Evolutionary conservation across 2,888 invertebrate genomes (phyloP), one percentile per base, ranked within the genome.

Genomic region (Lochmaea capreae): DNA sequence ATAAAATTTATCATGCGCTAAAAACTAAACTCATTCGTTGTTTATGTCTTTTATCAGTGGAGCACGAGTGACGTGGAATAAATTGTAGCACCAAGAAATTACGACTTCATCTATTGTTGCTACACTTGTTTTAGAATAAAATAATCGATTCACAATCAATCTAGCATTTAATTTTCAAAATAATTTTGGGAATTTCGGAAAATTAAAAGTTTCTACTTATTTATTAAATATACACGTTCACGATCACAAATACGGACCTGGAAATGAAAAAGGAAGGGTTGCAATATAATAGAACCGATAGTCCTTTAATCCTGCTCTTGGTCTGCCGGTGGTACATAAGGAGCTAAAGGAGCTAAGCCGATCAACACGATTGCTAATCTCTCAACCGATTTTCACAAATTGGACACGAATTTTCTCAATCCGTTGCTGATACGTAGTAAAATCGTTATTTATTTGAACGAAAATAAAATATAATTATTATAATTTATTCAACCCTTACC

Each of bases 331-430:
- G 72, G 75, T 81, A 81, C 42, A 68, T 61, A 68, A 68, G 68
- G 59, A 49, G 65, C 54, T 52, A 52, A 52, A 39, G 59, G 59
- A 59, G 58, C 63, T 71, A 71, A 83, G 83, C 83, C 80, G 82
- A 82, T 83, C 81, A 81, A 80, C 81, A 80, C 81, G 77, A 81
- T 80, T 81, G 79, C 82, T 82, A 82, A 82, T 82, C 82, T 81
- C 79, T 76, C 76, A 76, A 75, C 76, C 80, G 80, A 80, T 81
- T 62, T 81, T 79, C 76, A 78, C 77, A 80, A 81, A 80, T 81
- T 81, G 78, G 80, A 79, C 77, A 75, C 76, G 78, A 79, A 80
- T 79, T 79, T 54, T 16, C 4, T 42, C 9, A 10, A 62, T 26
- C 26, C 59, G 3, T 3, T 33, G 59, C 16, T 39, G 54, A 33